phyloP scores from a whole-genome alignment of 2,797 vertebrate genomes.

The Columba guinea region DNA sequence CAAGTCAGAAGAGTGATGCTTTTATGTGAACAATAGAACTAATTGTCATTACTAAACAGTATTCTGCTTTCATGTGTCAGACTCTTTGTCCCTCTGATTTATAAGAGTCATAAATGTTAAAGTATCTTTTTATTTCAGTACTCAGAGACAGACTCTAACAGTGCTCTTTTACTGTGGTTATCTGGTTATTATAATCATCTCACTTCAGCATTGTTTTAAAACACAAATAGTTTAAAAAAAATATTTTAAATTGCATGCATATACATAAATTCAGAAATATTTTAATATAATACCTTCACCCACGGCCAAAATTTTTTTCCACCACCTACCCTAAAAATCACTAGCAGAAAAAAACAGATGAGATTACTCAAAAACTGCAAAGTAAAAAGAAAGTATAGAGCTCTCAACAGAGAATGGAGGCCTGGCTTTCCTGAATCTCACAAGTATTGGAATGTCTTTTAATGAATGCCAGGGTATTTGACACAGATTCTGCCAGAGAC shows the following conservation, averaged over 20 bases:
- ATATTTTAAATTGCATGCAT: neutral
- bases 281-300: neutral
- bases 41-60: neutral
- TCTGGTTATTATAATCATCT: neutral
- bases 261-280: neutral
- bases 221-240: neutral
- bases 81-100: neutral
- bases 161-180: neutral
- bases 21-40: neutral
- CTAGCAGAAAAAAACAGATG: neutral
- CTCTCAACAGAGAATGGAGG: neutral
- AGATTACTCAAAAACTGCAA: neutral
- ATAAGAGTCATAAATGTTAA: neutral
- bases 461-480: neutral
- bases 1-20: neutral
- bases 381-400: neutral
- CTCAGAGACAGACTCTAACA: neutral
- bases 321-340: neutral
- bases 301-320: neutral
- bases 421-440: neutral
- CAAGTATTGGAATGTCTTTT: neutral
- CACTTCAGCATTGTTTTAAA: neutral
- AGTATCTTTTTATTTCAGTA: neutral
- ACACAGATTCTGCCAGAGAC: neutral
- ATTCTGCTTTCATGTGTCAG: neutral